Evolutionary conservation across 2,797 vertebrate genomes (phyloP).

Genomic region (Microctenopoma stevenorrisi): DNA sequence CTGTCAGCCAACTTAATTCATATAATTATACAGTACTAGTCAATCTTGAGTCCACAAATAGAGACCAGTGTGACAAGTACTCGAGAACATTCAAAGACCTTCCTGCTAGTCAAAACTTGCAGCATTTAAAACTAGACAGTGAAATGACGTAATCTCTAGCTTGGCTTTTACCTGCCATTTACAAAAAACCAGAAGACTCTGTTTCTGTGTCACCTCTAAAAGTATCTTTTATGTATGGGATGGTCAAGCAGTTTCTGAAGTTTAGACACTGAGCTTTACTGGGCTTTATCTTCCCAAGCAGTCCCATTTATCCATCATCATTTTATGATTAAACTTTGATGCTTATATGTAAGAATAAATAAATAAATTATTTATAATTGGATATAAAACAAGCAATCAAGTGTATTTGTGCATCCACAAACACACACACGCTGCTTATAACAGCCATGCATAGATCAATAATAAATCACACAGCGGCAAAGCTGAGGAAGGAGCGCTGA

Average conservation of each 20-base stretch:
- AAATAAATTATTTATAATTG: conserved; percentile 69
- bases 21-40: background rate
- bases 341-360: conserved; percentile 69
- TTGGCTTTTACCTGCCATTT: background rate
- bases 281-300: conserved; percentile 12
- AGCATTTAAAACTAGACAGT: background rate
- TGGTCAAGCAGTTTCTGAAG: conserved; percentile 12
- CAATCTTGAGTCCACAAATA: background rate
- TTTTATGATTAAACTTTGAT: conserved; percentile 67
- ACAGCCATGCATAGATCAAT: conserved; percentile 74
- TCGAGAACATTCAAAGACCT: background rate
- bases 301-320: conserved; percentile 29
- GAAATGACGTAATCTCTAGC: background rate
- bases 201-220: background rate
- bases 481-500: conserved; percentile 63
- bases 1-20: background rate
- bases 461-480: conserved; percentile 71
- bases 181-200: background rate
- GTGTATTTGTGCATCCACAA: conserved; percentile 4
- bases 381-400: conserved; percentile 45
- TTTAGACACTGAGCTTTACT: conserved; percentile 21
- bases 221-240: background rate
- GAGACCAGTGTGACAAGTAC: background rate
- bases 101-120: background rate
- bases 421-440: conserved; percentile 47